Percentiles rank a stretch among this genome's conserved stretches.
These are phyloP conservation scores for Hydrophis major DNA, from an alignment of 2,797 vertebrate species.

Conservation along the genomic window DNA sequence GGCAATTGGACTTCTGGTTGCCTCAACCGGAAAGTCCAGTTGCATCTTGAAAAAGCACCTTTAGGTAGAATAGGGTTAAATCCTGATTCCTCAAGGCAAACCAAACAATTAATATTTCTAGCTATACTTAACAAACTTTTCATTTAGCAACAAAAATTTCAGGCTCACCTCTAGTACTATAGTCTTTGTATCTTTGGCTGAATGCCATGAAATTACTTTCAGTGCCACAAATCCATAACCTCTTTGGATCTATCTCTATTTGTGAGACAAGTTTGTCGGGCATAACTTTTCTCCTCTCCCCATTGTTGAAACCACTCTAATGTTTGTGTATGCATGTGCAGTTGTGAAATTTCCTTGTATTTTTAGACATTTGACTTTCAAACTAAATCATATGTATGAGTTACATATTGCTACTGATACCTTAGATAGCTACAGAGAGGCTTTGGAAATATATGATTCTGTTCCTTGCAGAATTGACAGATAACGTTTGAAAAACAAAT, in stretches of 20 bases:
- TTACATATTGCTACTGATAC: conserved; percentile 54
- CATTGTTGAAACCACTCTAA: conserved; percentile 26
- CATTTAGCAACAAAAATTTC: not conserved
- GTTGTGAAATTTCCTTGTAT: conserved; percentile 17
- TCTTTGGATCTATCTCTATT: conserved; percentile 11
- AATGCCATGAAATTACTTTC: not conserved
- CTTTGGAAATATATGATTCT: conserved; percentile 51
- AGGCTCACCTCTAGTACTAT: not conserved
- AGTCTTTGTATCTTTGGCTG: not conserved
- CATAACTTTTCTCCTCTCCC: not conserved
- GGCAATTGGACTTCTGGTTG: no score
- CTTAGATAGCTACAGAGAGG: conserved; percentile 32
- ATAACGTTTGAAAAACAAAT: conserved; percentile 65
- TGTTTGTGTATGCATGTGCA: not conserved
- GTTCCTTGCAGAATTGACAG: conserved; percentile 63
- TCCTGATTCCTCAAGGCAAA: not conserved
- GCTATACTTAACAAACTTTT: not conserved
- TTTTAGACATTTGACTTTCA: conserved; percentile 36
- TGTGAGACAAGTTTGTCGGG: conserved; percentile 24
- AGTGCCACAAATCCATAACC: conserved; percentile 11
- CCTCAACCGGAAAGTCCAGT: no score
- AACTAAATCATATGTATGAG: not conserved
- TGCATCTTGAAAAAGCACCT: no score
- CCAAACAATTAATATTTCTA: not conserved
- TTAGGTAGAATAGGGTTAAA: not conserved